A percentile compares a stretch with the other conserved stretches of the same genome.
Conservation (phyloP, 2,797 vertebrate species). For the Lepilemur septentrionalis region DNA sequence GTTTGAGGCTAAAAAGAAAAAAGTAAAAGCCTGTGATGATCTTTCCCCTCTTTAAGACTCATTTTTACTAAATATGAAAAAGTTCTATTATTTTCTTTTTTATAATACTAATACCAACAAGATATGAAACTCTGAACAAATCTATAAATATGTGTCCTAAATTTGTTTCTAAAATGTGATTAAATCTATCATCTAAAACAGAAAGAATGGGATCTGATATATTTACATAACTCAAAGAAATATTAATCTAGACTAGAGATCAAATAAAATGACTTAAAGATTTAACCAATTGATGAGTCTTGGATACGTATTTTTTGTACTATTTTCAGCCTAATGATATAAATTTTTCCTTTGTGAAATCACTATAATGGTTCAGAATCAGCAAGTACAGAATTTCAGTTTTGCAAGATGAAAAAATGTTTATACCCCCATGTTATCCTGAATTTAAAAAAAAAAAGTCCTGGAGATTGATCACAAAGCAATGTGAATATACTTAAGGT, state of each 20-base stretch:
- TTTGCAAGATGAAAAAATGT: not conserved
- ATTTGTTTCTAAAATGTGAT: constrained; percentile 5
- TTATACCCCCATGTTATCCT: too few species aligned
- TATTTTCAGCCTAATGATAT: not conserved
- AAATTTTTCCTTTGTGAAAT: not conserved
- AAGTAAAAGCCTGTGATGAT: not conserved
- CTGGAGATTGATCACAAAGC: not conserved
- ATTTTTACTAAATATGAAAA: not conserved
- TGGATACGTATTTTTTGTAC: not conserved
- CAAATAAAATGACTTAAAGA: not conserved
- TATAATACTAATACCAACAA: not conserved
- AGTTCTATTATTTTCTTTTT: not conserved
- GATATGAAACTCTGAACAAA: not conserved
- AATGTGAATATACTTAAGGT: not conserved
- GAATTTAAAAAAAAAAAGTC: not conserved
- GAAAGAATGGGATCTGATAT: not conserved
- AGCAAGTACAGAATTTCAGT: not conserved
- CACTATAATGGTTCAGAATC: not conserved
- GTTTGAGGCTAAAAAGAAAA: not conserved
- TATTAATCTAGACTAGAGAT: not conserved
- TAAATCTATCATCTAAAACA: constrained; percentile 2
- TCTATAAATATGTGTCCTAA: not conserved
- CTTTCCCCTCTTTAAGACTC: not conserved
- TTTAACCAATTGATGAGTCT: not conserved
- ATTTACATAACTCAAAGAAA: not conserved